phyloP scores from a whole-genome alignment of 1,140 invertebrate genomes.

The Brachionus paranguensis region DNA sequence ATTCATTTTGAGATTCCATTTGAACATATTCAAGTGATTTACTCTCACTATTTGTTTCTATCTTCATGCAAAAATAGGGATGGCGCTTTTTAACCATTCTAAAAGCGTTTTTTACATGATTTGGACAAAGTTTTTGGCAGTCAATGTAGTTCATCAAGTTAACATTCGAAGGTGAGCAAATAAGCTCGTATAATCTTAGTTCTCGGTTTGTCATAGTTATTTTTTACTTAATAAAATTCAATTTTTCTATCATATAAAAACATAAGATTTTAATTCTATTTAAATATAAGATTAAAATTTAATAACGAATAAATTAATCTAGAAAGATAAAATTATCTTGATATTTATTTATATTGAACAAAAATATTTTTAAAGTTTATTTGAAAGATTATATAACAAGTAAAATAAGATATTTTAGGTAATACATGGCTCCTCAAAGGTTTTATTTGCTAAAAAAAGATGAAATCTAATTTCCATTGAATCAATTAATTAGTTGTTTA shows the following conservation, averaged over 20 bases:
- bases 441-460: too few relatives aligned
- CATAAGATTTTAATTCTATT: background rate
- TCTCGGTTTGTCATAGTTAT: background rate
- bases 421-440: too few relatives aligned
- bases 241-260: background rate
- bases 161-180: background rate
- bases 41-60: background rate
- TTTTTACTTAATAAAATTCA: background rate
- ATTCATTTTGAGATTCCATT: background rate
- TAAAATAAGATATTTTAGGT: too few relatives aligned
- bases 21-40: background rate
- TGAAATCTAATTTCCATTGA: too few relatives aligned
- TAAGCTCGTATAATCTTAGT: constrained; percentile 19
- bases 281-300: background rate
- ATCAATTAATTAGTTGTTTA: too few relatives aligned
- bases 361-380: background rate
- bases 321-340: background rate
- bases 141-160: background rate
- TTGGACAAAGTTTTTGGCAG: background rate
- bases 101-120: background rate
- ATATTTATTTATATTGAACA: background rate
- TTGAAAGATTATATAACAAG: too few relatives aligned
- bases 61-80: constrained; percentile 38
- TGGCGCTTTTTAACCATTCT: constrained; percentile 16
- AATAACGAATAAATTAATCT: background rate